Conservation (phyloP, 2,113 vertebrate genomes). For the Dinomys branickii region DNA sequence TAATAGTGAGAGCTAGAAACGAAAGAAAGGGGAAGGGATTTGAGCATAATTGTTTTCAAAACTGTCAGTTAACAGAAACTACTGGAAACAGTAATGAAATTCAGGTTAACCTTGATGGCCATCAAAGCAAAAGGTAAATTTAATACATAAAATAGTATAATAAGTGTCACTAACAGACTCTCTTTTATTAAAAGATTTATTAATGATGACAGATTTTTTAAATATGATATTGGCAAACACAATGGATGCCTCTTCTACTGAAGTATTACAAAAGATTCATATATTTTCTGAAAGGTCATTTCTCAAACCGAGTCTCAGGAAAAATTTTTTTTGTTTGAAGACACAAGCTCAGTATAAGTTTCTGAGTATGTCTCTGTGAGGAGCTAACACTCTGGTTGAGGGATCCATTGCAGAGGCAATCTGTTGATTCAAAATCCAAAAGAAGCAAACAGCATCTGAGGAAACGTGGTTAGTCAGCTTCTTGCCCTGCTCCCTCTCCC, state of each 20-base stretch:
- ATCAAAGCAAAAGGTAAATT: neutral
- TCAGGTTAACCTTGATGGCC: neutral
- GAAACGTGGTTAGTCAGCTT: neutral
- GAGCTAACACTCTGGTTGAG: neutral
- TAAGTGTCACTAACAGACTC: neutral
- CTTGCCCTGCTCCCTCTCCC: neutral
- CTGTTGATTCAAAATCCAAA: neutral
- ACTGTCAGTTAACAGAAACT: neutral
- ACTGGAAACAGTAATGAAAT: neutral
- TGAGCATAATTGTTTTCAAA: neutral
- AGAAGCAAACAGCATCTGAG: neutral
- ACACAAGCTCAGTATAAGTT: neutral
- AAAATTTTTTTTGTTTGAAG: neutral
- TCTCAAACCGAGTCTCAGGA: conserved; percentile 35
- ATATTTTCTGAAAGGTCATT: neutral
- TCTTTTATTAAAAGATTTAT: neutral
- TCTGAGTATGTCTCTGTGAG: neutral
- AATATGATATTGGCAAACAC: neutral
- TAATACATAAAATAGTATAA: neutral
- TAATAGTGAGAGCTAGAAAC: neutral
- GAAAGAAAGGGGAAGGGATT: neutral
- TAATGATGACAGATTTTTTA: neutral
- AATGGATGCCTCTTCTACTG: neutral
- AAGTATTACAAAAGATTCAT: neutral
- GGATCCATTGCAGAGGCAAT: neutral